Conservation (phyloP, 2,888 invertebrate species). For the Leptopilina myrica region DNA sequence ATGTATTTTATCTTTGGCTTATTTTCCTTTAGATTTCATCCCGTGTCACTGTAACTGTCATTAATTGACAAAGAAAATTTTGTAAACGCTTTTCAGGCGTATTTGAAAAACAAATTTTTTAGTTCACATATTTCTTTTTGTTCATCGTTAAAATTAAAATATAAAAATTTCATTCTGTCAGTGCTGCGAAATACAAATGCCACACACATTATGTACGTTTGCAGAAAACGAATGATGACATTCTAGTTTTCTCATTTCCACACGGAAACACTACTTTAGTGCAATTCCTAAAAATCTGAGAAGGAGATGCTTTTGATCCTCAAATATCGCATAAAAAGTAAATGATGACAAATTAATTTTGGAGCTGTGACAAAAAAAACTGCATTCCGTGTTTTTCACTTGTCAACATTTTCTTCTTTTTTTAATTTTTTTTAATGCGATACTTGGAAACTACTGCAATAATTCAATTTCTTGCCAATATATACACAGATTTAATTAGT, state of each 20-base stretch:
- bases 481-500: conserved; percentile 49
- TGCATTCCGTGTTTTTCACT: background rate
- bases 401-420: background rate
- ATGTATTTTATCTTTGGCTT: conserved; percentile 35
- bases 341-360: no score
- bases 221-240: conserved; percentile 16
- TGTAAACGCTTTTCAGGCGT: conserved; percentile 52
- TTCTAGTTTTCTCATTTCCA: conserved; percentile 14
- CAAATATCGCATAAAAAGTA: conserved; percentile 5
- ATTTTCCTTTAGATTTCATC: conserved; percentile 25
- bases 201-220: conserved; percentile 15
- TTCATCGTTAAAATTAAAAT: background rate
- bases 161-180: conserved; percentile 37
- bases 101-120: background rate
- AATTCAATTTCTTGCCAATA: conserved; percentile 46
- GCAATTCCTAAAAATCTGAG: conserved; percentile 28
- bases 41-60: no score
- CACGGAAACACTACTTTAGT: conserved; percentile 10
- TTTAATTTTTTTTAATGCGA: conserved; percentile 12
- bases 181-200: conserved; percentile 28
- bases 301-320: background rate
- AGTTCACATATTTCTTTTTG: background rate
- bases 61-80: background rate
- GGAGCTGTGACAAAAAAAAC: background rate
- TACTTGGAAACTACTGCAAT: conserved; percentile 42